Percentiles rank a stretch among this genome's conserved stretches.
phyloP scores from a whole-genome alignment of 2,797 vertebrate genomes.

The Staurois parvus region DNA sequence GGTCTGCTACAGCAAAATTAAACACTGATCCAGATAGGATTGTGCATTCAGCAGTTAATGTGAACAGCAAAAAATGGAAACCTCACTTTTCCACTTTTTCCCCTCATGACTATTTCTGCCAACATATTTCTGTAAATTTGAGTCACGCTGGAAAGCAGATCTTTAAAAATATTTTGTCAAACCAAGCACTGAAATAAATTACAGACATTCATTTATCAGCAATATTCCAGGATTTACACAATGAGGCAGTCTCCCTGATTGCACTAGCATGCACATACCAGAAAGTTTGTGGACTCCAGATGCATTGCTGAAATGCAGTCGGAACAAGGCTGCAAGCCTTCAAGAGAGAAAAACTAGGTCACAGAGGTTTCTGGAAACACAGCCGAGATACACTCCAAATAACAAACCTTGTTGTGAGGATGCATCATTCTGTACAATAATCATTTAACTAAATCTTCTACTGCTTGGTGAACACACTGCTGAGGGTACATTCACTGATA shows the following conservation, averaged over 20 bases:
- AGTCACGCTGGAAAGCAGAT: conserved; percentile 4
- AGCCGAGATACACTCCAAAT: conserved; percentile 50
- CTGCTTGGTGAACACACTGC: conserved; percentile 18
- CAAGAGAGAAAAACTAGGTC: conserved; percentile 55
- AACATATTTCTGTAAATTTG: conserved; percentile 15
- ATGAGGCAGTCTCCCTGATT: background rate
- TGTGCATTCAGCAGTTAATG: conserved; percentile 7
- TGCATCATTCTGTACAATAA: conserved; percentile 44
- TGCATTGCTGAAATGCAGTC: conserved; percentile 48
- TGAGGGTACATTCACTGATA: conserved; percentile 7
- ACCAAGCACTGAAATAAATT: conserved; percentile 16
- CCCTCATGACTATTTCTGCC: background rate
- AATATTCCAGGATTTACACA: background rate
- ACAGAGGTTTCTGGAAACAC: conserved; percentile 59
- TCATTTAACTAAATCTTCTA: conserved; percentile 26
- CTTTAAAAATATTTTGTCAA: conserved; percentile 8
- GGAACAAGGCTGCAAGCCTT: conserved; percentile 51
- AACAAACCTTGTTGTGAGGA: conserved; percentile 52
- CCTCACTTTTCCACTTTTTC: conserved; percentile 8
- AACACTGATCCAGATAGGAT: no score
- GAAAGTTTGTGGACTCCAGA: conserved; percentile 53
- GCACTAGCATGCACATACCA: background rate
- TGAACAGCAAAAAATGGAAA: background rate
- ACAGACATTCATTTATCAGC: conserved; percentile 11
- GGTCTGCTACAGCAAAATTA: background rate